Evolutionary conservation across 1,140 invertebrate genomes (phyloP), one percentile per base, ranked within the genome.

Genomic region (Pomacea maculata): DNA sequence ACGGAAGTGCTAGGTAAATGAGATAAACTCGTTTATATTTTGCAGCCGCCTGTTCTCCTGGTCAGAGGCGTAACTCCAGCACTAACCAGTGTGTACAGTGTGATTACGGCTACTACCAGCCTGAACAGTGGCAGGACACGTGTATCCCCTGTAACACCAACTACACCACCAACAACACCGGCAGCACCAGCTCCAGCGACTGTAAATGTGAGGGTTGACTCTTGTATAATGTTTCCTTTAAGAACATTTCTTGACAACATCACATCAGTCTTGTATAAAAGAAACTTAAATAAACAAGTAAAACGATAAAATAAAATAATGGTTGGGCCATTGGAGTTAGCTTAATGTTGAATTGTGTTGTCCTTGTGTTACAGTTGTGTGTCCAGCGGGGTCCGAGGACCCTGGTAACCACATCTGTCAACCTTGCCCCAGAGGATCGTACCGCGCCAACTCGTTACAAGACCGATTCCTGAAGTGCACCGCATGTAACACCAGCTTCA

Each of bases 201-300:
- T 84, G 83, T 74, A 54, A 54, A 65, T 84, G 83, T 84, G 82
- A 80, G 83, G 6, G 57, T 3, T 61, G 1, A 2, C 57, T 6
- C 57, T 61, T 11, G 55, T 10, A 14, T 57, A 14, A 10, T 57
- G 14, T 57, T 57, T 57, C 55, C 9, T 57, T 9, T 57, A 14
- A 10, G 9, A 57, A 14, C 55, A 57, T 57, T 57, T 57, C 55
- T 57, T 57, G 55, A 9, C 0, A 57, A 57, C 9, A 57, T 14
- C 55, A 57, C 0, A 57, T 57, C 9, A 57, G 55, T 57, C 14
- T 14, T 57, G 55, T 57, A 25, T 57, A 25, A 25, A 25, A 25
- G 25, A 25, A 25, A 25, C 25, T 0, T 25, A 25, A 25, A 25
- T 25, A 25, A 25, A 25, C 25, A 25, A 0, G 25, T 25, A 25